Evolutionary conservation across 2,113 vertebrate species (phyloP).

Genomic region (Hylia prasina): DNA sequence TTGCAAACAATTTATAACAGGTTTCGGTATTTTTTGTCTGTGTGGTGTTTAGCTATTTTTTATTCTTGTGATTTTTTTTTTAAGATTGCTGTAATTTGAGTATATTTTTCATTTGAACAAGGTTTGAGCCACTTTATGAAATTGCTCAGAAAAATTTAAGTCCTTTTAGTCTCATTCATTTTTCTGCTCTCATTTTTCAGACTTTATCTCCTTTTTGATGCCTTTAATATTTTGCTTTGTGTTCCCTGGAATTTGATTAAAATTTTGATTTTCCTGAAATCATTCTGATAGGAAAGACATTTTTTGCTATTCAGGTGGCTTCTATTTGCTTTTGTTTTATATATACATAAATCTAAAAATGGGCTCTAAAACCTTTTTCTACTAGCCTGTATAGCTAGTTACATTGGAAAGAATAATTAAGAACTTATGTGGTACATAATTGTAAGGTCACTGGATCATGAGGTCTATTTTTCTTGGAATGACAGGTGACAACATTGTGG

Average conservation of each 20-base stretch:
- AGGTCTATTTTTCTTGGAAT: neutral
- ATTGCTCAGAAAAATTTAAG: neutral
- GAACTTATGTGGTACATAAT: neutral
- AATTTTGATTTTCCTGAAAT: neutral
- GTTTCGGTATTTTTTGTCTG: neutral
- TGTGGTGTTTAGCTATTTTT: neutral
- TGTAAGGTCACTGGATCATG: neutral
- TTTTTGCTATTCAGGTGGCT: neutral
- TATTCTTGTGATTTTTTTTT: neutral
- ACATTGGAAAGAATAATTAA: conserved; percentile 20
- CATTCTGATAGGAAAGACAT: neutral
- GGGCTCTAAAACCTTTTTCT: neutral
- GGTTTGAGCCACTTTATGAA: neutral
- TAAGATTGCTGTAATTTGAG: neutral
- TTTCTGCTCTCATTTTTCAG: neutral
- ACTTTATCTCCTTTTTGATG: neutral
- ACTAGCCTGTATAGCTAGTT: neutral
- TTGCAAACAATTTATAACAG: neutral
- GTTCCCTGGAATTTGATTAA: neutral
- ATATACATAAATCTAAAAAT: neutral
- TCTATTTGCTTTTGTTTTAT: neutral
- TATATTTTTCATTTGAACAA: neutral
- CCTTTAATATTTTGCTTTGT: neutral
- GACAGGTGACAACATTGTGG: accelerated
- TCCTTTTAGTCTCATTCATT: neutral